Conservation (phyloP, 2,113 vertebrate species). For the Pseudonaja textilis region DNA sequence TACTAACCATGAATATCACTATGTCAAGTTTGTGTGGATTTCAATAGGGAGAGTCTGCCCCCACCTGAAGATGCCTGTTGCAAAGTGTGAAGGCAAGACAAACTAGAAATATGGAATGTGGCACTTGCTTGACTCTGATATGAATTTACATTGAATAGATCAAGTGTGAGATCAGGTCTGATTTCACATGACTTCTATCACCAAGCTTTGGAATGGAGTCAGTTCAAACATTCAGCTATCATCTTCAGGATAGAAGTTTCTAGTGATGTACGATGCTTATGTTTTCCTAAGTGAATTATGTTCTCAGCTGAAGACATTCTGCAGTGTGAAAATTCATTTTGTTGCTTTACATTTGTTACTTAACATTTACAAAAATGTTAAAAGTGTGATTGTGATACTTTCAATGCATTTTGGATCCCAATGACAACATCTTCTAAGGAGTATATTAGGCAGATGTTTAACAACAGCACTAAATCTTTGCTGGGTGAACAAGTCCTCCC, state of each 20-base stretch:
- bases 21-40: not conserved
- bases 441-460: not conserved
- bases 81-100: not conserved
- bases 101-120: not conserved
- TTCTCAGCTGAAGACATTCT: not conserved
- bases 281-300: slow-evolving; percentile 7
- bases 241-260: not conserved
- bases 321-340: not conserved
- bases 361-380: not conserved
- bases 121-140: not conserved
- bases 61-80: not conserved
- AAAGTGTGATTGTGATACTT: slow-evolving; percentile 6
- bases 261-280: not conserved
- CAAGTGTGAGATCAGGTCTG: not conserved
- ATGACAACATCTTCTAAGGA: not conserved
- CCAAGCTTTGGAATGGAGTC: not conserved
- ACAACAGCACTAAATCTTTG: not conserved
- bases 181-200: not conserved
- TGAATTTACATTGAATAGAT: not conserved
- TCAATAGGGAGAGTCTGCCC: not conserved
- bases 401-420: not conserved
- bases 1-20: not conserved
- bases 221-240: not conserved
- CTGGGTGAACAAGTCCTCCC: not conserved
- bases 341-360: not conserved